phyloP scores from a whole-genome alignment of 2,888 invertebrate genomes.

The Calliphora vomitoria region DNA sequence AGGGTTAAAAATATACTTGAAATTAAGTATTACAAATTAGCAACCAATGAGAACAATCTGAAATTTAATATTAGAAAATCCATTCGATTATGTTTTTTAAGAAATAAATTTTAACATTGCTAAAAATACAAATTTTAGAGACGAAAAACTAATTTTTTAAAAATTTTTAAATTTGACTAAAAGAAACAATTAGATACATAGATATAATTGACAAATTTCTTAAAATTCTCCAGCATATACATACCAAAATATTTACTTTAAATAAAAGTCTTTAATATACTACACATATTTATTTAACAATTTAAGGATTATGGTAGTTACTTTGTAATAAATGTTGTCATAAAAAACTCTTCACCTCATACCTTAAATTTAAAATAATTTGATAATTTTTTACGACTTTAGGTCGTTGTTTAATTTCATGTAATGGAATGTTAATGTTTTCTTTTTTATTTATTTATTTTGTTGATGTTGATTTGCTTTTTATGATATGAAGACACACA shows the following conservation, averaged over 20 bases:
- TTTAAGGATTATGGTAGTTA: slow-evolving; percentile 13
- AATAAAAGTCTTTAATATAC: neutral
- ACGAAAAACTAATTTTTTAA: too few relatives aligned
- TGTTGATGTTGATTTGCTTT: neutral
- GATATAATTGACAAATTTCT: too few relatives aligned
- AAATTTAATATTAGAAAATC: too few relatives aligned
- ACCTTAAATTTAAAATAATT: slow-evolving; percentile 28
- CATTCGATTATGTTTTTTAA: too few relatives aligned
- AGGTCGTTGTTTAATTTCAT: slow-evolving; percentile 39
- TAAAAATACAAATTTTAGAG: too few relatives aligned
- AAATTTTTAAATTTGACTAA: too few relatives aligned
- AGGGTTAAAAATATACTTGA: too few relatives aligned
- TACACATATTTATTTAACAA: slow-evolving; percentile 2
- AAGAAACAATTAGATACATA: too few relatives aligned
- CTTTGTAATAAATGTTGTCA: slow-evolving; percentile 49
- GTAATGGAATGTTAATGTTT: slow-evolving; percentile 58
- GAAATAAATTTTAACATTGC: too few relatives aligned
- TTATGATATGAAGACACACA: neutral
- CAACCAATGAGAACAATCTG: too few relatives aligned
- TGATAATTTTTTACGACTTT: slow-evolving; percentile 43
- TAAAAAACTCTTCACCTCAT: slow-evolving; percentile 16
- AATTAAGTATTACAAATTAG: too few relatives aligned
- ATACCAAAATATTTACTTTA: neutral
- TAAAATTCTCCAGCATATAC: too few relatives aligned
- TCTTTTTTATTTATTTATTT: neutral